phyloP scores from a whole-genome alignment of 1,140 invertebrate genomes.

The Orussus abietinus region DNA sequence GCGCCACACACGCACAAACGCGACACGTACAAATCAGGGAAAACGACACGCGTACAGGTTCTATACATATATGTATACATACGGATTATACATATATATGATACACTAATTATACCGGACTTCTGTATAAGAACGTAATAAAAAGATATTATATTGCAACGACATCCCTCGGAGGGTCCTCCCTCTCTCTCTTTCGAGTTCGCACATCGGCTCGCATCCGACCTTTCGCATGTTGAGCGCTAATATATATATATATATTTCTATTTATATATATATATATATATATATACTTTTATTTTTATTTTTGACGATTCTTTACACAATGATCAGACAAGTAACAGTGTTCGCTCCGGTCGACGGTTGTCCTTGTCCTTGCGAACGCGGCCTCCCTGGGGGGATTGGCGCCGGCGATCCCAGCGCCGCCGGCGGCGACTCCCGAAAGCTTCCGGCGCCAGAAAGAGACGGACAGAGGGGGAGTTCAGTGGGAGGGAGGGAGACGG shows the following conservation, averaged over 20 bases:
- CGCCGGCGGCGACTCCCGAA: too few relatives aligned
- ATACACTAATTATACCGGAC: conserved; percentile 35
- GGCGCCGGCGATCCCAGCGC: too few relatives aligned
- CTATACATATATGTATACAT: conserved; percentile 29
- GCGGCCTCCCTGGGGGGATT: conserved; percentile 4
- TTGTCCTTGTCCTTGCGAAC: conserved; percentile 23
- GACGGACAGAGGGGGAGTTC: too few relatives aligned
- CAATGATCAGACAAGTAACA: conserved; percentile 47
- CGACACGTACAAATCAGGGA: conserved; percentile 5
- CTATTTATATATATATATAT: conserved; percentile 26
- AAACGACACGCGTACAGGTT: conserved; percentile 23
- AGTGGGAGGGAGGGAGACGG: too few relatives aligned
- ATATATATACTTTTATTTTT: conserved; percentile 32
- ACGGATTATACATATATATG: too few relatives aligned
- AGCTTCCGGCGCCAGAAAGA: too few relatives aligned
- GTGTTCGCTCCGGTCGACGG: conserved; percentile 28
- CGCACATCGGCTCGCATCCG: too few relatives aligned
- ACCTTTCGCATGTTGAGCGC: too few relatives aligned
- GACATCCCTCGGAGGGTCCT: conserved; percentile 1
- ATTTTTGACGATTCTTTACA: conserved; percentile 44
- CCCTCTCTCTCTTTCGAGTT: not conserved
- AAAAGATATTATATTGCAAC: conserved; percentile 40
- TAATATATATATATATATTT: too few relatives aligned
- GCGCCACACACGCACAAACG: conserved; percentile 20
- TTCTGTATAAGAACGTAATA: conserved; percentile 45